Evolutionary conservation across 2,113 vertebrate genomes (phyloP).

Genomic region (Actinemys pallida): DNA sequence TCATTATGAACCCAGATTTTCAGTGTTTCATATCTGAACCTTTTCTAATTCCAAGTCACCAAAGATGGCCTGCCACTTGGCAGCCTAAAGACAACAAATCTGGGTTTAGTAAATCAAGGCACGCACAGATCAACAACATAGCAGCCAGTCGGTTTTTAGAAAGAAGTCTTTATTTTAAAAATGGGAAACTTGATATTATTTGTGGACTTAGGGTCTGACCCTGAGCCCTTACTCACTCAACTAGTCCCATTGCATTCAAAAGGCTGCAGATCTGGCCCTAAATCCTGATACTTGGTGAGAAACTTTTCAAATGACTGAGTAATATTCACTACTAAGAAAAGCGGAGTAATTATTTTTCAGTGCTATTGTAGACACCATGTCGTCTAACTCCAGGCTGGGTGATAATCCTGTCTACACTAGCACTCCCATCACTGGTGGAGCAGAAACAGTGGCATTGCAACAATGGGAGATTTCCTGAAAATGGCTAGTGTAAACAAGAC

Average conservation of each 20-base stretch:
- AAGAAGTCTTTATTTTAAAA: not conserved
- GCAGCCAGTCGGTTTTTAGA: not conserved
- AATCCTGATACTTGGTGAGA: not conserved
- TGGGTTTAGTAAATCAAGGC: not conserved
- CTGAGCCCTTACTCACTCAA: not conserved
- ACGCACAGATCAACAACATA: not conserved
- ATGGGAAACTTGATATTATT: not conserved
- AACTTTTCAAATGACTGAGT: not conserved
- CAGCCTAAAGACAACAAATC: not conserved
- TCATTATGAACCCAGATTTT: not conserved
- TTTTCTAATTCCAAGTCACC: slow-evolving; percentile 17
- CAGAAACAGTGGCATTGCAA: not conserved
- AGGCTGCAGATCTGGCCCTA: not conserved
- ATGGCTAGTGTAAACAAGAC: not conserved
- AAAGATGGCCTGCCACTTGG: not conserved
- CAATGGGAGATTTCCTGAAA: not conserved
- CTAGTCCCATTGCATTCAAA: not conserved
- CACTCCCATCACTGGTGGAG: not conserved
- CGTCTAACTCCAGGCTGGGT: not conserved
- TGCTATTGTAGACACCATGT: not conserved
- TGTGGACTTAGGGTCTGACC: not conserved
- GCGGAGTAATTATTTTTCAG: not conserved
- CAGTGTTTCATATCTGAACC: slow-evolving; percentile 37
- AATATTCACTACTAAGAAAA: not conserved
- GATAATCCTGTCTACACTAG: not conserved